Evolutionary conservation across 2,797 vertebrate species (phyloP), one percentile per base, ranked within the genome.

Genomic region (Neosilurus mollespiculum): DNA sequence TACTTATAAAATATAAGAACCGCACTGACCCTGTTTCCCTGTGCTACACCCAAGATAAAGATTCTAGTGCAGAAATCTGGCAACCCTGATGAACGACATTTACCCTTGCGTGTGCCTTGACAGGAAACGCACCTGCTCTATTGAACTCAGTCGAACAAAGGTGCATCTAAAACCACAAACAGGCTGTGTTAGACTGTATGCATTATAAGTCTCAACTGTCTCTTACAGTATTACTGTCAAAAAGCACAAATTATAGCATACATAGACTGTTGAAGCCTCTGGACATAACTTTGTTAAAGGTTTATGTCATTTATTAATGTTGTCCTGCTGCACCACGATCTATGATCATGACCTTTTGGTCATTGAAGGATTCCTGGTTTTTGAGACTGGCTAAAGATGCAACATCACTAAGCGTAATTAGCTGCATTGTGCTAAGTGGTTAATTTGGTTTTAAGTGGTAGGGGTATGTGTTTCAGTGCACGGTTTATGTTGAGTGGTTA

Each of bases 401-500:
- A 6, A 61, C 59, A 37, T 15, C 3, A 15, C 75, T n/a, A 49
- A 78, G 14, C 62, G 24, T n/a, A 24, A 9, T 61, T 58, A 62
- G 1, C 15, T 15, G 11, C 75, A 1, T 11, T 15, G 51, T 56
- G 24, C 53, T 56, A 24, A 58, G 16, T 34, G 20, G 53, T 75
- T 75, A 34, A 2, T 37, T 18, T 34, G n/a, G 8, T 14, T 53
- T 72, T 72, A 53, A 51, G 26, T 75, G 7, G 5, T 5, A 30
- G 6, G 18, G 22, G 6, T 4, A 1, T 34, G 72, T 58, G 72
- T 58, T 58, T 20, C 53, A 4, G 56, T 71, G 43, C 20, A 64
- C 37, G 34, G 12, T 15, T 15, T 54, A n/a, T 53, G 69, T 53
- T 53, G 26, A 9, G 43, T 30, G 67, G 78, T 69, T 76, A 98